These are phyloP conservation scores for Dipus sagitta DNA, from an alignment of 2,797 vertebrate species.

Conservation along the genomic window DNA sequence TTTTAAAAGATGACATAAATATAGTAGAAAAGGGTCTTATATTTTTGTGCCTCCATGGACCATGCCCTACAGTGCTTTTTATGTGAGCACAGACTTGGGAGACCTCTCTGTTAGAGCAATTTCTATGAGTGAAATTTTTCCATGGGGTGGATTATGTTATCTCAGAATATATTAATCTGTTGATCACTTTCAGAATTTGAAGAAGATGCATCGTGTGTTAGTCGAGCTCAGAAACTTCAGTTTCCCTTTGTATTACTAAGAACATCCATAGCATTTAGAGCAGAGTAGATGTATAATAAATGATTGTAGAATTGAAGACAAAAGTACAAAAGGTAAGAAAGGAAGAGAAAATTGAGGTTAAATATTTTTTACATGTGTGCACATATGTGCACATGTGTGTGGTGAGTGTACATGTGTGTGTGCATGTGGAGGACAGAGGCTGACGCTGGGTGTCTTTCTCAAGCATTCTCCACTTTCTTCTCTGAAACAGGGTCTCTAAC, in stretches of 20 bases:
- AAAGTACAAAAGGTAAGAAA: not conserved
- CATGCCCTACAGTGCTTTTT: not conserved
- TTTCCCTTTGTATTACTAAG: conserved; percentile 40
- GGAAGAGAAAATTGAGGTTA: not conserved
- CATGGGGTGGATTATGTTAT: not conserved
- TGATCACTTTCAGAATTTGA: conserved; percentile 14
- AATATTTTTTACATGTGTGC: too few species aligned
- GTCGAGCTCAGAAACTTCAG: not conserved
- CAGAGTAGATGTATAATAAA: not conserved
- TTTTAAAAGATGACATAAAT: not conserved
- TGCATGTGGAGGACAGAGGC: too few species aligned
- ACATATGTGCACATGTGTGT: too few species aligned
- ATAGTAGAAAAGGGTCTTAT: not conserved
- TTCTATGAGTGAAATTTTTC: not conserved
- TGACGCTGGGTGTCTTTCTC: too few species aligned
- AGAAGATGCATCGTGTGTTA: not conserved
- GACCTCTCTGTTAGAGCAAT: not conserved
- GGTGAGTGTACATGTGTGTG: too few species aligned
- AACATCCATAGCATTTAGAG: conserved; percentile 36
- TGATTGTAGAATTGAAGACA: conserved; percentile 20
- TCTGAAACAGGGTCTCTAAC: too few species aligned
- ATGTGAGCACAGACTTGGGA: not conserved
- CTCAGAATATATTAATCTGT: not conserved
- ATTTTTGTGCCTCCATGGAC: not conserved
- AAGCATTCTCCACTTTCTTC: too few species aligned